Evolutionary conservation across 2,797 vertebrate species (phyloP).

Genomic region (Paramormyrops hopkinsi): DNA sequence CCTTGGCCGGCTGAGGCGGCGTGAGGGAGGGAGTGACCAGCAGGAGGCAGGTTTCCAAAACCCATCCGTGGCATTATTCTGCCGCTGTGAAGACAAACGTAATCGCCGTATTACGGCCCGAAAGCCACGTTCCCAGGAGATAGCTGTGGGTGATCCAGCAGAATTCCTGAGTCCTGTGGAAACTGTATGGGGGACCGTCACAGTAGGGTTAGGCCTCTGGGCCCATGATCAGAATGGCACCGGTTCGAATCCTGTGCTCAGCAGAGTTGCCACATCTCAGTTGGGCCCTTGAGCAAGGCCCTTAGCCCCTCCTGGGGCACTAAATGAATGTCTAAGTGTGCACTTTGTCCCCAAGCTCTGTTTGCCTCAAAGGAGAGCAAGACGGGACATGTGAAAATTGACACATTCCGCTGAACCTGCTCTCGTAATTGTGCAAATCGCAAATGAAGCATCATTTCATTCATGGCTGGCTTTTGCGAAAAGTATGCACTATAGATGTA

Average conservation of each 20-base stretch:
- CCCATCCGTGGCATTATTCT: neutral
- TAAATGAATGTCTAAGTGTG: neutral
- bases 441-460: neutral
- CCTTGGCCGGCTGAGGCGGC: neutral
- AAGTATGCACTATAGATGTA: neutral
- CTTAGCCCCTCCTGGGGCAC: neutral
- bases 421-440: neutral
- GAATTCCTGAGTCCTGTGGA: neutral
- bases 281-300: neutral
- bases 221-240: neutral
- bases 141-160: neutral
- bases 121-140: neutral
- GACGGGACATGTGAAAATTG: neutral
- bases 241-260: neutral
- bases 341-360: neutral
- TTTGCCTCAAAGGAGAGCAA: neutral
- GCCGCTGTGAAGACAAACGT: neutral
- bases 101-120: neutral
- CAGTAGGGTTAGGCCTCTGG: neutral
- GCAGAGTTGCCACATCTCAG: neutral
- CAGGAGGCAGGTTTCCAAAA: neutral
- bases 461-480: neutral
- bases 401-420: neutral
- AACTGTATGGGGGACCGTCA: neutral
- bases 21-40: conserved; percentile 18